A percentile compares a stretch with the other conserved stretches of the same genome.
Conservation (phyloP, 2,888 invertebrate genomes). For the Trissonchulus latispiculum region DNA sequence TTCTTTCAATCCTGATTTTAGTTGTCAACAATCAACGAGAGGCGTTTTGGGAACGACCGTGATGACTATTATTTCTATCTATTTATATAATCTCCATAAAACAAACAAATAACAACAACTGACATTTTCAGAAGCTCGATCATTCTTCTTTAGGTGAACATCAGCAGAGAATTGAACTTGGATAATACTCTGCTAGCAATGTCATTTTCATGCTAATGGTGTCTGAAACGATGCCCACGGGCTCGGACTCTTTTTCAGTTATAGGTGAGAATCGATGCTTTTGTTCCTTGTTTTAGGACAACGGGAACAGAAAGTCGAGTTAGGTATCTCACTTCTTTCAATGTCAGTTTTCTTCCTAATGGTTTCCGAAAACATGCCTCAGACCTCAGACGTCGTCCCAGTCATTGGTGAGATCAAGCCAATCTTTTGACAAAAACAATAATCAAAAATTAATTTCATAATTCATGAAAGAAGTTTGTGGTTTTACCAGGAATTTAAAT, state of each 20-base stretch:
- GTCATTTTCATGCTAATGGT: not conserved
- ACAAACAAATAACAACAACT: too few relatives aligned
- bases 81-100: too few relatives aligned
- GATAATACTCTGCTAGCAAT: not conserved
- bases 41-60: too few relatives aligned
- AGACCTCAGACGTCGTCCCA: constrained; percentile 10
- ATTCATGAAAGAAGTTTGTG: too few relatives aligned
- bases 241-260: not conserved
- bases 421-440: too few relatives aligned
- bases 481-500: too few relatives aligned
- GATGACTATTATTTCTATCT: too few relatives aligned
- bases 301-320: constrained; percentile 6
- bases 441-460: too few relatives aligned
- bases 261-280: not conserved
- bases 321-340: constrained; percentile 16
- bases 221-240: not conserved
- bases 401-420: not conserved
- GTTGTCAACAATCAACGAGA: too few relatives aligned
- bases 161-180: not conserved
- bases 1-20: too few relatives aligned
- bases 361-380: not conserved
- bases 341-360: constrained; percentile 14
- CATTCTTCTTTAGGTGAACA: not conserved
- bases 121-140: too few relatives aligned
- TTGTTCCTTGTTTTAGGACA: constrained; percentile 2